phyloP scores from a whole-genome alignment of 2,797 vertebrate genomes.

The Leucoraja ocellata region DNA sequence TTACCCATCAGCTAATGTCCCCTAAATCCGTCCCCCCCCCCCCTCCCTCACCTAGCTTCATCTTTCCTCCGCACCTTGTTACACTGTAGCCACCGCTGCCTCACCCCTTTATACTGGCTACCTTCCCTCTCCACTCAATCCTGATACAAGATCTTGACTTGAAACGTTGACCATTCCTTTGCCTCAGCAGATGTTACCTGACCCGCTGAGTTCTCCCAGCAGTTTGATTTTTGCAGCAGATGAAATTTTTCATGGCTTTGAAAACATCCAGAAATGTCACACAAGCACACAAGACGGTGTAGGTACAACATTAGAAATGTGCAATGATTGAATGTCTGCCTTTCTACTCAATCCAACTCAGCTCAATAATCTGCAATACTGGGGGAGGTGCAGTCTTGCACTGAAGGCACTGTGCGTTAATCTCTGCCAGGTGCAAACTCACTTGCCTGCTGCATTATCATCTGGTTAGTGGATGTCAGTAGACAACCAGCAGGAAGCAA shows the following conservation, averaged over 20 bases:
- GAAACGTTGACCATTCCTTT: too few species aligned
- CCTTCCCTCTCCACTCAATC: too few species aligned
- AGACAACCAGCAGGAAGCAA: not conserved
- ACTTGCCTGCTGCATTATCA: not conserved
- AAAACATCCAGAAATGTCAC: not conserved
- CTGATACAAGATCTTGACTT: too few species aligned
- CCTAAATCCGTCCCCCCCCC: too few species aligned
- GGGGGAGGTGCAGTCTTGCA: not conserved
- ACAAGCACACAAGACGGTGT: too few species aligned
- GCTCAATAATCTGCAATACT: not conserved
- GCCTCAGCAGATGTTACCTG: too few species aligned
- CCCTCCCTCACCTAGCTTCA: too few species aligned
- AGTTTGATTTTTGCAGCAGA: not conserved
- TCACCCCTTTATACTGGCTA: too few species aligned
- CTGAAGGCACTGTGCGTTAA: not conserved
- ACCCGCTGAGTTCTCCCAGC: too few species aligned
- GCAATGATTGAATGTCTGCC: not conserved
- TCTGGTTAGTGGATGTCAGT: not conserved
- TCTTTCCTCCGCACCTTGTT: too few species aligned
- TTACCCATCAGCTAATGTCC: too few species aligned
- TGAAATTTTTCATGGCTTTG: not conserved
- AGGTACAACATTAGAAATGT: not conserved
- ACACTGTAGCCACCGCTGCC: too few species aligned
- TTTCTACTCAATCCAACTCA: not conserved
- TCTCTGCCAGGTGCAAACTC: slow-evolving; percentile 8